Conservation (phyloP, 2,113 vertebrate species). For the Sula dactylatra region DNA sequence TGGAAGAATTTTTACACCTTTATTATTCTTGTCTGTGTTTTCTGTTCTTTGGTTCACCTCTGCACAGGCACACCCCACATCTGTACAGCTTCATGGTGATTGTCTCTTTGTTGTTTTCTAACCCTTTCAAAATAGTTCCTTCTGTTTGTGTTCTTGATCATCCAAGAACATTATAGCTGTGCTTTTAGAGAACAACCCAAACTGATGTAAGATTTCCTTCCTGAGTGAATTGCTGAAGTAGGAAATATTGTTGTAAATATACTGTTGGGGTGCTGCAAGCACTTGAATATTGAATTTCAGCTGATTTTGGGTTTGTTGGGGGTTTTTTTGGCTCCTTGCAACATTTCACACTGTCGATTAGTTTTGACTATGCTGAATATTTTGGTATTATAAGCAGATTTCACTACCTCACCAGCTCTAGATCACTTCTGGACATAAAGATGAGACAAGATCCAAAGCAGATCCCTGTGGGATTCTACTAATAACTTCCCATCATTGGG, state of each 20-base stretch:
- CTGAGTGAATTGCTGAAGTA: not conserved
- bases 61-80: not conserved
- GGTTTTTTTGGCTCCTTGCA: not conserved
- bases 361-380: not conserved
- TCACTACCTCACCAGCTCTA: not conserved
- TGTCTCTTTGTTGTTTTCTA: not conserved
- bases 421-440: not conserved
- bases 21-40: not conserved
- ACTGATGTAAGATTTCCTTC: not conserved
- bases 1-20: not conserved
- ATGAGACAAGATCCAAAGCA: not conserved
- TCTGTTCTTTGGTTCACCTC: not conserved
- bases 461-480: not conserved
- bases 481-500: not conserved
- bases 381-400: not conserved
- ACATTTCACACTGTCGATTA: not conserved
- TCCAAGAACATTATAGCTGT: not conserved
- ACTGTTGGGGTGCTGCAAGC: not conserved
- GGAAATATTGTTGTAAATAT: not conserved
- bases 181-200: not conserved
- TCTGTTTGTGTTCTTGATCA: not conserved
- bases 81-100: fast-evolving
- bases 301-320: not conserved
- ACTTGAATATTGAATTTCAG: not conserved
- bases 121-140: not conserved